These are phyloP conservation scores for Thaumetopoea pityocampa DNA, from an alignment of 1,140 invertebrate species.

Conservation along the genomic window DNA sequence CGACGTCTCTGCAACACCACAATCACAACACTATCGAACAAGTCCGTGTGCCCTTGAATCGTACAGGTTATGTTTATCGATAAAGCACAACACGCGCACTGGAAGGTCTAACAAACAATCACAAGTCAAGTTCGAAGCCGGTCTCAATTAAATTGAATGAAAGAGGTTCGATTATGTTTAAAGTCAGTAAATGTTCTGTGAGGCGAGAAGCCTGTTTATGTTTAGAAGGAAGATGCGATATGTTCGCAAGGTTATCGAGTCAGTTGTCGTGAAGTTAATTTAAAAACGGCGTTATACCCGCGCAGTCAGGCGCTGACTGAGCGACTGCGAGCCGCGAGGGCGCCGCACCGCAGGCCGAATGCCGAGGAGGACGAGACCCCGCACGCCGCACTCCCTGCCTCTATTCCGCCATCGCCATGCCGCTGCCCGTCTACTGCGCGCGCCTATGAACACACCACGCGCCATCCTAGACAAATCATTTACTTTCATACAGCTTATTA, in stretches of 20 bases:
- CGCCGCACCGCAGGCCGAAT: constrained; percentile 59
- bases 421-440: constrained; percentile 53
- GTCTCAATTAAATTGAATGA: constrained; percentile 31
- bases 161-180: constrained; percentile 26
- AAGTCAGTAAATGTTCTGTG: constrained; percentile 32
- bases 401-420: constrained; percentile 39
- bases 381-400: no score
- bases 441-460: constrained; percentile 48
- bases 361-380: constrained; percentile 40
- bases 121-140: constrained; percentile 59
- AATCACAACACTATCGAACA: constrained; percentile 52
- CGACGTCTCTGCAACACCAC: constrained; percentile 46
- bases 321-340: constrained; percentile 51
- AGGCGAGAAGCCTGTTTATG: constrained; percentile 21
- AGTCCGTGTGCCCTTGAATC: constrained; percentile 63
- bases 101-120: constrained; percentile 67
- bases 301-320: constrained; percentile 53
- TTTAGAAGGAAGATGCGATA: constrained; percentile 34
- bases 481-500: constrained; percentile 14
- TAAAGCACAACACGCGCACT: constrained; percentile 72
- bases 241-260: constrained; percentile 43
- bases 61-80: constrained; percentile 73
- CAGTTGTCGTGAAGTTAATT: constrained; percentile 31
- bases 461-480: constrained; percentile 31
- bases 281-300: constrained; percentile 34